Base-by-base conservation (phyloP, 37 sponge, comb jelly and placozoan genomes). In the Spongia lamella region DNA sequence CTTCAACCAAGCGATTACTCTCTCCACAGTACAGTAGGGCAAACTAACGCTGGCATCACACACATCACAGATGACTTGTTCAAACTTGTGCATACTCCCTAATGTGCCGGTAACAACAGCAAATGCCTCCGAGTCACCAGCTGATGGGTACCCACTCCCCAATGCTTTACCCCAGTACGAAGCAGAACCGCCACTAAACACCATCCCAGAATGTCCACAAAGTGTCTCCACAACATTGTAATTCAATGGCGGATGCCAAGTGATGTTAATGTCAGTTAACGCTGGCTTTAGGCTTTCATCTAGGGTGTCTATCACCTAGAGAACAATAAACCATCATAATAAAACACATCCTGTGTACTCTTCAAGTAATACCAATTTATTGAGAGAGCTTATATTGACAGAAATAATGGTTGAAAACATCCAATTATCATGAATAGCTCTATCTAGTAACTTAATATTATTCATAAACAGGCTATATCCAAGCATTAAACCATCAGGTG, bases 271-370 rank as follows among this genome's bases (percentile, higher is more conserved):
- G 27, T 84, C 54, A 20, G 43, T 71, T 38, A 84, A 11, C 5
- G 53, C 30, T 5, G 84, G 84, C 64, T 76, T 20, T 36, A 84
- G 30, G 57, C 84, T 84, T 20, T 76, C 78, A 21, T 62, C 47
- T 30, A 84, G 55, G 15, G 77, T 77, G 32, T 68, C 70, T 77
- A 84, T 77, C 56, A 84, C 78, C 84, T 84, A 56, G 0, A 75
- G 20, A 37, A 52, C 2, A 50, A 50, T 15, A 26, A 50, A 1
- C 5, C 29, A 58, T 4, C 6, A 11, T 15, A 43, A 43, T 43
- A 9, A 9, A n/a, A n/a, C n/a, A n/a, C n/a, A n/a, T n/a, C n/a
- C n/a, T n/a, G n/a, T n/a, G n/a, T n/a, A n/a, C n/a, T n/a, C n/a
- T n/a, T n/a, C n/a, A n/a, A 43, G 47, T 13, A 43, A 5, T 43